Evolutionary conservation across 2,888 invertebrate genomes (phyloP), one percentile per base, ranked within the genome.

Genomic region (Drosophila mercatorum): DNA sequence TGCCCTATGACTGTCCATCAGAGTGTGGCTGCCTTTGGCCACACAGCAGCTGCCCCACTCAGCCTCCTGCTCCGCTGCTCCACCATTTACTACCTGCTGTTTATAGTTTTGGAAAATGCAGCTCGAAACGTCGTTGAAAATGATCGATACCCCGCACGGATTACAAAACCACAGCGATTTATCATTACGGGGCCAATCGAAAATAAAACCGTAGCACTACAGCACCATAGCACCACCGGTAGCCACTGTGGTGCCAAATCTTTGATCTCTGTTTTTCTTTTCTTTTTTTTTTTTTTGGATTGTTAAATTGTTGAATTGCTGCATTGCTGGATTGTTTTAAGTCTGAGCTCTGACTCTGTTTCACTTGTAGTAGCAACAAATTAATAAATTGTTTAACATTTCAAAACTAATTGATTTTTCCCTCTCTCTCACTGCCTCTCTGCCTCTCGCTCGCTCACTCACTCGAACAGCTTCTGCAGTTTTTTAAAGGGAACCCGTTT

Each of bases 351-450:
- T 55, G 65, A 52, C 63, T 68, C 56, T 67, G 58, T 58, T 63
- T 65, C 57, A 49, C 66, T 68, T 69, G 67, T 70, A 71, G 88
- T 79, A 81, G 78, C 73, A 87, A 81, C 87, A 87, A 87, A 87
- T 87, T 87, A 87, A 88, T 87, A 87, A 89, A 87, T 88, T 87
- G 81, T 87, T 87, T 88, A 88, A 87, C 87, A 87, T 87, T 89
- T 80, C 83, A 88, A 87, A 88, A 88, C 89, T 87, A 87, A 87
- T 87, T 87, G 88, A 87, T 89, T 87, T 88, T 84, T 89, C 43
- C 57, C 52, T 69, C 14, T 28, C 28, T 28, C 28, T 5, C 34
- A 68, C 49, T 61, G 10, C 17, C 17, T 43, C 12, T 43, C 49
- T 38, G 44, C 55, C 51, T 49, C 52, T 52, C 31, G 31, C 31